These are phyloP conservation scores for Metalampra italica DNA, from an alignment of 2,888 invertebrate genomes.

Conservation along the genomic window DNA sequence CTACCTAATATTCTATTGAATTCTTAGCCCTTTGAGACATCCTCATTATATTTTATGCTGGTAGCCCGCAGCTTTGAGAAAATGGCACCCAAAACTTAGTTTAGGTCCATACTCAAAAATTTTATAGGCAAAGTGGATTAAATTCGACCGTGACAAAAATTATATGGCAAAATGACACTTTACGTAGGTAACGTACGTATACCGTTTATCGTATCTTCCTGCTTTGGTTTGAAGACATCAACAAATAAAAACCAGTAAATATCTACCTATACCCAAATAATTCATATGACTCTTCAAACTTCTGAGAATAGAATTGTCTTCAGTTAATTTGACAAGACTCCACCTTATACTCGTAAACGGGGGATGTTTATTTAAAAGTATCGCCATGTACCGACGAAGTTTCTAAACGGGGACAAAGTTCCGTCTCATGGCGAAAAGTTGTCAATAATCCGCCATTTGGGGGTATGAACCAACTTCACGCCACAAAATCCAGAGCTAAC, in stretches of 20 bases:
- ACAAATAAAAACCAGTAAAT: too few species aligned
- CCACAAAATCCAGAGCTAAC: background rate
- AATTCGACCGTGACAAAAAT: too few species aligned
- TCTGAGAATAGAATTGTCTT: background rate
- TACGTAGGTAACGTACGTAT: too few species aligned
- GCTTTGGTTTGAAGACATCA: too few species aligned
- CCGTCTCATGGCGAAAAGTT: background rate
- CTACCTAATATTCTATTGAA: slow-evolving; percentile 18
- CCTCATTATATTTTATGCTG: background rate
- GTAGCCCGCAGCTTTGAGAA: background rate
- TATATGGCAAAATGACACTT: too few species aligned
- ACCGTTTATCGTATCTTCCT: too few species aligned
- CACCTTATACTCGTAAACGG: background rate
- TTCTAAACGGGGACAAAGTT: background rate
- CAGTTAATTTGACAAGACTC: background rate
- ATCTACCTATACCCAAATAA: too few species aligned
- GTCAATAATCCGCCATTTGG: background rate
- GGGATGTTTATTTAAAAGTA: background rate
- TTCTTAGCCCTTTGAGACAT: background rate
- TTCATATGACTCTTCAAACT: too few species aligned
- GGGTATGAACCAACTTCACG: background rate
- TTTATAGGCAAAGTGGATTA: too few species aligned
- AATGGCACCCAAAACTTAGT: too few species aligned
- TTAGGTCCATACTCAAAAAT: too few species aligned
- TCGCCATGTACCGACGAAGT: background rate